Base-by-base conservation (phyloP, 2,888 invertebrate species). In the Thymelicus acteon region DNA sequence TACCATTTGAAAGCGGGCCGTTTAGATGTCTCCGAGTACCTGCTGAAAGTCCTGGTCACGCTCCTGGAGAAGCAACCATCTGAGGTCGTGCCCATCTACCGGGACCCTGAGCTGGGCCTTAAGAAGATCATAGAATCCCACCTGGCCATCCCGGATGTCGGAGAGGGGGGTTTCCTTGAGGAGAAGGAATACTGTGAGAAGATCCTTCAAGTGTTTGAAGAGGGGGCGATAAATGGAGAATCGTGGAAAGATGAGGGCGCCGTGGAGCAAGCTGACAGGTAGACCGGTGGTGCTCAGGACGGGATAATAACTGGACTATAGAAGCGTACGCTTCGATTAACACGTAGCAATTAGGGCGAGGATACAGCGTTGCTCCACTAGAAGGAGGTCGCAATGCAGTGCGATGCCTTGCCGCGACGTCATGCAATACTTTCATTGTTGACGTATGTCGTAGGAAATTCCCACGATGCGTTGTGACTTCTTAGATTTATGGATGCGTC, bases 101-200 rank as follows among this genome's bases (percentile, higher is more conserved):
- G 74, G 10, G 83, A 87, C 65, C 84, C 86, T 0, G 66, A 63
- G 0, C 60, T 86, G 0, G 79, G 78, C 12, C 79, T 92, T 0
- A 80, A 82, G 76, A 75, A 76, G 0, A 72, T 80, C 3, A 70
- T 93, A 0, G 79, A 87, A 71, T 74, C 82, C 0, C 83, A 86
- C 7, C 72, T 87, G 0, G 77, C 78, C 7, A 74, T 79, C 15
- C 82, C 85, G 0, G 90, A 90, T 2, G 60, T 87, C 2, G 67
- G 68, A 0, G 79, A 79, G 6, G 85, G 87, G 10, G 81, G 77
- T 5, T 91, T 79, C 60, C 69, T 73, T 0, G 92, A 93, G 48
- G 91, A 92, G 44, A 86, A 84, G 52, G 85, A 89, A 6, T 84
- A 84, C 65, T 88, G 89, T 47, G 74, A 79, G 6, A 80, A 82